These are phyloP conservation scores for Phataginus tetradactyla DNA, from an alignment of 2,797 vertebrate species.

Conservation along the genomic window DNA sequence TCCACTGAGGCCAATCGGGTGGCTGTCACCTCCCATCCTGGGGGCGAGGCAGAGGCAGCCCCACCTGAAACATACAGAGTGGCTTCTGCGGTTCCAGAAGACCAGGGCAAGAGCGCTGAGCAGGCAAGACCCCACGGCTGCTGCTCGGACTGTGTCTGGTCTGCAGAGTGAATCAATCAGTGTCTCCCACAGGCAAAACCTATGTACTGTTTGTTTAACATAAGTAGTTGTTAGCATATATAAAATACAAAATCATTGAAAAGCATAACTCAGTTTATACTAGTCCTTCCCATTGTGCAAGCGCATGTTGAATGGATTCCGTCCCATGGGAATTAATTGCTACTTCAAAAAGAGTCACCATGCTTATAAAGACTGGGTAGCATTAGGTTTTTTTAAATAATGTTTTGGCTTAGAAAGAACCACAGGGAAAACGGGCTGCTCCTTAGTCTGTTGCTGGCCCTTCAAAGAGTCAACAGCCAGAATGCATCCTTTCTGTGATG, in stretches of 20 bases:
- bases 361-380: background rate
- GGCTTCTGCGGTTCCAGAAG: rapidly evolving
- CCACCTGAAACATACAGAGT: rapidly evolving
- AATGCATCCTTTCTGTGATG: background rate
- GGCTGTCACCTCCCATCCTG: background rate
- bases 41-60: too few relatives aligned
- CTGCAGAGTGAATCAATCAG: background rate
- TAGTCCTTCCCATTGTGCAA: background rate
- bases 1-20: background rate
- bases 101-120: background rate
- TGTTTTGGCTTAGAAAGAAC: background rate
- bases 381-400: background rate
- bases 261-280: background rate
- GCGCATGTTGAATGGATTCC: background rate
- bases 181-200: background rate
- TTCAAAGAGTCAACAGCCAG: background rate
- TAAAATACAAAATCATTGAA: background rate
- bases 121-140: background rate
- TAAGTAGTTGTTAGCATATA: background rate
- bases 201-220: background rate
- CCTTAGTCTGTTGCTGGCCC: background rate
- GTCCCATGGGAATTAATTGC: background rate
- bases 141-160: background rate
- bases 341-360: background rate
- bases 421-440: background rate